A percentile compares a stretch with the other conserved stretches of the same genome.
phyloP scores from a whole-genome alignment of 2,888 invertebrate species.

The Uropetala carovei region DNA sequence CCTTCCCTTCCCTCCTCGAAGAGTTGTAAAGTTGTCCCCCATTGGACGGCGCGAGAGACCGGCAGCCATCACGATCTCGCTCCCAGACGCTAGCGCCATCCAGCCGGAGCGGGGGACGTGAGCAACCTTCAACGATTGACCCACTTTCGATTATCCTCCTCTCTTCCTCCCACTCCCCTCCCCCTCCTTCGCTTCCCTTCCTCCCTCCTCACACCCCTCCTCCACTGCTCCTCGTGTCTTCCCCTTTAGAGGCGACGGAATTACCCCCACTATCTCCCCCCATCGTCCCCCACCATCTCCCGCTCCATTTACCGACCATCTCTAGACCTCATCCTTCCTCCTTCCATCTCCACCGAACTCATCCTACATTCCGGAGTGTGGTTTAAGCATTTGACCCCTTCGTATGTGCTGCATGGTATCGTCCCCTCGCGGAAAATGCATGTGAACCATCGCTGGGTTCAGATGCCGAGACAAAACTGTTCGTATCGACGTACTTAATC shows the following conservation, averaged over 20 bases:
- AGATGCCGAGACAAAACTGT: background rate
- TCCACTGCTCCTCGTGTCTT: background rate
- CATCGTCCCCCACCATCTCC: background rate
- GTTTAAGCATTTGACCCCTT: slow-evolving; percentile 21
- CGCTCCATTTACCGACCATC: background rate
- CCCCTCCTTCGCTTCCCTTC: background rate
- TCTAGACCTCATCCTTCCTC: background rate
- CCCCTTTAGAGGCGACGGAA: slow-evolving; percentile 11
- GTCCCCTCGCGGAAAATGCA: background rate
- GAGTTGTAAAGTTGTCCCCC: background rate
- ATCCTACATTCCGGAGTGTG: background rate
- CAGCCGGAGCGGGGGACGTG: slow-evolving; percentile 36
- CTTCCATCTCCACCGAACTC: background rate
- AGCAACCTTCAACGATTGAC: slow-evolving; percentile 62
- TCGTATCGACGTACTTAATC: no score
- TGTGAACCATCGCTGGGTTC: background rate
- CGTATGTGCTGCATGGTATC: background rate
- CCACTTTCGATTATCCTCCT: slow-evolving; percentile 38
- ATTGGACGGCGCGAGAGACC: slow-evolving; percentile 18
- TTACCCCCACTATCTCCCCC: background rate
- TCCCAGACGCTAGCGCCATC: slow-evolving; percentile 46
- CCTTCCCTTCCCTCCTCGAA: background rate
- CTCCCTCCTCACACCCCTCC: background rate
- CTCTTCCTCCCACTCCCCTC: background rate
- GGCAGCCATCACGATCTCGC: slow-evolving; percentile 37